A percentile compares a stretch with the other conserved stretches of the same genome.
Evolutionary conservation across 2,888 invertebrate species (phyloP).

Genomic region (Rhagium mordax): DNA sequence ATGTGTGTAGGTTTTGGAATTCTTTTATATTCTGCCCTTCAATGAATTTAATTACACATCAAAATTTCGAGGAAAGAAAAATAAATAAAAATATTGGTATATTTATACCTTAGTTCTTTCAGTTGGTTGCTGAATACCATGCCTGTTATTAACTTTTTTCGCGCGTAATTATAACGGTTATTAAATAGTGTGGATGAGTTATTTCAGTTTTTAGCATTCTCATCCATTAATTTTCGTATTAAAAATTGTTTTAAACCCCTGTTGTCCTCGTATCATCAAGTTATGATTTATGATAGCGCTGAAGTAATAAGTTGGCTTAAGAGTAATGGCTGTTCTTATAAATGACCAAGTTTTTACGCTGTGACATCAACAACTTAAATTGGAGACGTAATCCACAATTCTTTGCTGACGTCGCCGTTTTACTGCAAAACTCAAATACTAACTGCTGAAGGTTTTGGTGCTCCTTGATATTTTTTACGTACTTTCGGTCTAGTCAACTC

Average conservation of each 20-base stretch:
- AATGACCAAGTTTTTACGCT: slow-evolving; percentile 46
- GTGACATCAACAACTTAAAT: slow-evolving; percentile 56
- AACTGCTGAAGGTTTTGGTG: slow-evolving; percentile 42
- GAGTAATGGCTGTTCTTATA: slow-evolving; percentile 45
- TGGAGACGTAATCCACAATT: slow-evolving; percentile 52
- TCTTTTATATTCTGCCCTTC: too few relatives aligned
- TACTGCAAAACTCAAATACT: slow-evolving; percentile 49
- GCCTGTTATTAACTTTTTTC: too few relatives aligned
- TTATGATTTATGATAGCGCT: slow-evolving; percentile 52
- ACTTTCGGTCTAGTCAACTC: not conserved
- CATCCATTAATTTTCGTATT: slow-evolving; percentile 10
- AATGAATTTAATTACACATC: too few relatives aligned
- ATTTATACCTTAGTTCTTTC: too few relatives aligned
- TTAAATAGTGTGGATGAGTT: not conserved
- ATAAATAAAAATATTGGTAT: too few relatives aligned
- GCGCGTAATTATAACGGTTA: not conserved
- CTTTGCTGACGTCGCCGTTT: slow-evolving; percentile 20
- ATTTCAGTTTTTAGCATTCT: not conserved
- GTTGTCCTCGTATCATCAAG: slow-evolving; percentile 38
- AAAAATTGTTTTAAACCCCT: slow-evolving; percentile 24
- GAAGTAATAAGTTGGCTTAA: slow-evolving; percentile 53
- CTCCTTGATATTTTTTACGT: slow-evolving; percentile 49
- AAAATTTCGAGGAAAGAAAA: too few relatives aligned
- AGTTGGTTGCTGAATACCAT: too few relatives aligned
- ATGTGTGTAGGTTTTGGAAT: too few relatives aligned